Evolutionary conservation across 2,888 invertebrate species (phyloP).

Genomic region (Microctonus aethiopoides): DNA sequence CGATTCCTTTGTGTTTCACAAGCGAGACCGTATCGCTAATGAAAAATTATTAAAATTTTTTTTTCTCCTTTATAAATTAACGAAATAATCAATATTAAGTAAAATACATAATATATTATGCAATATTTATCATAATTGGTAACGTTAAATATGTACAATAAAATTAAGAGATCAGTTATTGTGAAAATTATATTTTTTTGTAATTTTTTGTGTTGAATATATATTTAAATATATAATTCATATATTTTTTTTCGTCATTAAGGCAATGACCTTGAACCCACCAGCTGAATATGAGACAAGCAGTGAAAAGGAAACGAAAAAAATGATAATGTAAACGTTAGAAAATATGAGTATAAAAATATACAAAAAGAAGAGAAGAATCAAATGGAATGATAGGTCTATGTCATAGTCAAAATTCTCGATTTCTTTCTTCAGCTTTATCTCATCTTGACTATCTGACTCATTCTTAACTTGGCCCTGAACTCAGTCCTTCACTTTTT

Average conservation of each 20-base stretch:
- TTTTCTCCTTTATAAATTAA: background rate
- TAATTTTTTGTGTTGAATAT: too few species aligned
- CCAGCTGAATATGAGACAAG: constrained; percentile 28
- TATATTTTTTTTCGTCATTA: constrained; percentile 15
- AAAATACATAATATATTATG: background rate
- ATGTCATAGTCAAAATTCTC: background rate
- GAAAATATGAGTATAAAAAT: background rate
- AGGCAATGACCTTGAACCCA: constrained; percentile 44
- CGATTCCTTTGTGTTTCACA: constrained; percentile 9
- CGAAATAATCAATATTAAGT: too few species aligned
- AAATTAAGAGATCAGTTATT: too few species aligned
- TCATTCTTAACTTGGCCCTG: constrained; percentile 28
- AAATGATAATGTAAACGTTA: background rate
- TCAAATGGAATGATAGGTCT: background rate
- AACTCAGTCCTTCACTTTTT: constrained; percentile 25
- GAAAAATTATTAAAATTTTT: background rate
- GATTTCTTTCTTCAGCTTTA: constrained; percentile 19
- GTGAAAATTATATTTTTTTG: too few species aligned
- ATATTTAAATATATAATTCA: background rate
- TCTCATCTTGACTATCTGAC: constrained; percentile 32
- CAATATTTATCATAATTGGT: too few species aligned
- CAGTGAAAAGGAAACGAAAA: background rate
- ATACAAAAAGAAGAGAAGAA: background rate
- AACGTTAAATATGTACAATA: too few species aligned
- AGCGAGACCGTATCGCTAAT: background rate